These are phyloP conservation scores for Tigriopus californicus DNA, from an alignment of 2,888 invertebrate species.

Conservation along the genomic window DNA sequence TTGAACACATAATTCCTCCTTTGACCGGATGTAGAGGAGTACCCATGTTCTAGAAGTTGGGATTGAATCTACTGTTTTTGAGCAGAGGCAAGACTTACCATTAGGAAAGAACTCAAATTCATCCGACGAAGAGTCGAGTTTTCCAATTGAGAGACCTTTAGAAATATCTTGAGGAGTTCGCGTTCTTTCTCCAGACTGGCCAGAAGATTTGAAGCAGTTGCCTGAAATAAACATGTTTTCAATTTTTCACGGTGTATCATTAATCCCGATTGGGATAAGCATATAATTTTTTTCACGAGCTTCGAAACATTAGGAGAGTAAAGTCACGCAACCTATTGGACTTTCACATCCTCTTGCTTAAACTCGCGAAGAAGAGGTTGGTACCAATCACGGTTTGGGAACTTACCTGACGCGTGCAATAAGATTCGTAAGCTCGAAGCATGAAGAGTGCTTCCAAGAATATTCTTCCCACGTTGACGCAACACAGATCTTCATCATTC, in stretches of 20 bases:
- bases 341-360: no score
- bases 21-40: background rate
- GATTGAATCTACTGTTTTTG: no score
- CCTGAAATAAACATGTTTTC: conserved; percentile 33
- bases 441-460: conserved; percentile 76
- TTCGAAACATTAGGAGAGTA: no score
- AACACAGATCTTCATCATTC: conserved; percentile 51
- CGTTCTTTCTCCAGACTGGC: conserved; percentile 86
- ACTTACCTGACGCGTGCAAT: conserved; percentile 59
- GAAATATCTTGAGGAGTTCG: conserved; percentile 75
- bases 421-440: conserved; percentile 84
- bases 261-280: no score
- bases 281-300: no score
- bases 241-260: background rate
- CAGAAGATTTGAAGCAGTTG: conserved; percentile 62
- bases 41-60: background rate
- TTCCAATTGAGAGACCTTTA: conserved; percentile 91
- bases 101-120: conserved; percentile 92
- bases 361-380: no score
- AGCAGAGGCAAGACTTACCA: conserved; percentile 53
- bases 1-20: background rate
- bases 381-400: background rate
- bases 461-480: conserved; percentile 73
- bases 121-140: conserved; percentile 75
- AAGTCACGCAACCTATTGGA: no score